Percentiles rank a stretch among this genome's conserved stretches.
Conservation (phyloP, 1,140 invertebrate species). For the Harlomillsia oculata region DNA sequence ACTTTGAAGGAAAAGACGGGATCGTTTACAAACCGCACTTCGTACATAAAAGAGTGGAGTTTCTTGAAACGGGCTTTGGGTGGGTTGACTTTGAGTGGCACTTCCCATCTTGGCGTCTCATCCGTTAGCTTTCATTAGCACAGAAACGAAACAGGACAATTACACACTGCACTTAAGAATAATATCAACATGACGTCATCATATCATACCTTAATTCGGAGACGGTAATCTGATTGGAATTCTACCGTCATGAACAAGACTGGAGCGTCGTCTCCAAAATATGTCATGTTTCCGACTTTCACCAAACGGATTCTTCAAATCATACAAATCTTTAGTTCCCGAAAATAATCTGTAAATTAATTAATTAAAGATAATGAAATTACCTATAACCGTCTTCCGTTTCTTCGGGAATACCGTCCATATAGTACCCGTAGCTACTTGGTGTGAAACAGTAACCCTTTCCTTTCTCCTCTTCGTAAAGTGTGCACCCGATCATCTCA, state of each 20-base stretch:
- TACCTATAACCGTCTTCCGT: slow-evolving; percentile 22
- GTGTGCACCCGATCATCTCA: slow-evolving; percentile 58
- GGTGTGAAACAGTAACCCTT: slow-evolving; percentile 58
- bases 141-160: neutral
- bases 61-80: neutral
- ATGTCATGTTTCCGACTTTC: neutral
- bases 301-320: slow-evolving; percentile 7
- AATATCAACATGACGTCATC: neutral
- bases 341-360: neutral
- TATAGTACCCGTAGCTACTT: slow-evolving; percentile 45
- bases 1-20: slow-evolving; percentile 29
- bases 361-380: too few relatives aligned
- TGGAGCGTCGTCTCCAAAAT: slow-evolving; percentile 13
- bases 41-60: slow-evolving; percentile 15
- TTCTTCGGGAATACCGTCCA: slow-evolving; percentile 11
- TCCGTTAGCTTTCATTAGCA: slow-evolving; percentile 13
- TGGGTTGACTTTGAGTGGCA: slow-evolving; percentile 23
- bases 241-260: slow-evolving; percentile 7
- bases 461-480: slow-evolving; percentile 41
- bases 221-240: slow-evolving; percentile 27
- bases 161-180: neutral
- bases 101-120: slow-evolving; percentile 20
- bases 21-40: slow-evolving; percentile 14
- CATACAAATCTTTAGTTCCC: neutral
- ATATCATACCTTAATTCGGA: slow-evolving; percentile 23